phyloP scores from a whole-genome alignment of 2,113 vertebrate genomes.

The Chloebia gouldiae region DNA sequence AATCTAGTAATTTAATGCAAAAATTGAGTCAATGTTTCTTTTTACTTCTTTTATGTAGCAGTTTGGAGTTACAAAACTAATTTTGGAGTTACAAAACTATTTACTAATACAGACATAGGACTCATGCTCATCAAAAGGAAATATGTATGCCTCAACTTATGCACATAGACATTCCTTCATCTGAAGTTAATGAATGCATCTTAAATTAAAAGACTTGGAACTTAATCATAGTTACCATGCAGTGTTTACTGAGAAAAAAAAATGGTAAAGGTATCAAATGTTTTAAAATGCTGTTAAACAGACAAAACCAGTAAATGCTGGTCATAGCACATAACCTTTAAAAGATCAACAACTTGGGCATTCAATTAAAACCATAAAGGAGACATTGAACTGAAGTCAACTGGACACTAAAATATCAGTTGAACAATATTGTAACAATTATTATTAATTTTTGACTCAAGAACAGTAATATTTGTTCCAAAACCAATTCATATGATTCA shows the following conservation, averaged over 20 bases:
- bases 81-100: neutral
- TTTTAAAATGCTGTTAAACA: neutral
- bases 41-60: neutral
- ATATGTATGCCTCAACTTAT: neutral
- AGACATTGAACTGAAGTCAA: neutral
- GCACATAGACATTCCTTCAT: neutral
- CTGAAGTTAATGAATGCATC: neutral
- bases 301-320: rapidly evolving
- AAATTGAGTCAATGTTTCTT: neutral
- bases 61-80: neutral
- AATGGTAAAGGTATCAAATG: neutral
- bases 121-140: neutral
- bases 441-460: neutral
- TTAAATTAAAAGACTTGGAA: neutral
- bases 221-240: neutral
- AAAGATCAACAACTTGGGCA: neutral
- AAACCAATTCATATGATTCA: neutral
- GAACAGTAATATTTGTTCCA: neutral
- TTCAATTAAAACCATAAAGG: neutral
- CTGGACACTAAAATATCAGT: neutral
- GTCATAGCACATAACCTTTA: neutral
- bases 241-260: neutral
- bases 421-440: neutral
- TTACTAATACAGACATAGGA: neutral
- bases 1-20: neutral